Evolutionary conservation across 2,888 invertebrate species (phyloP), one percentile per base, ranked within the genome.

Genomic region (Aspidiotus destructor): DNA sequence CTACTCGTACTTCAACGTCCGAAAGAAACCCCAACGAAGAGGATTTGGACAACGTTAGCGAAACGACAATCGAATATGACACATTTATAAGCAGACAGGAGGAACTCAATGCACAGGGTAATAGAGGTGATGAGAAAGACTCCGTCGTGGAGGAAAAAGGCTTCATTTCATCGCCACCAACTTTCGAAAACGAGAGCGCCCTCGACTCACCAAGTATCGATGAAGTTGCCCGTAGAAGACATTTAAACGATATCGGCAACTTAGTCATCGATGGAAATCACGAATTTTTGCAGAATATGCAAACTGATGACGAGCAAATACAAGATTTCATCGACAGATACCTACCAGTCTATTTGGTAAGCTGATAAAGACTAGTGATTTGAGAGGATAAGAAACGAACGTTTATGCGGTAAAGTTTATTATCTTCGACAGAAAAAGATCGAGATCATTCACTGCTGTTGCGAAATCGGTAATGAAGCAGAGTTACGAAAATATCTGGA

Each of bases 231-330:
- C 17, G 13, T 13, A 28, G 72, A 61, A 70, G 70, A 53, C 63
- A 70, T 57, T 87, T 95, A 86, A 93, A 92, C 76, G 88, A 90
- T 79, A 80, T 96, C 74, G 95, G 95, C 41, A 85, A 89, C 64
- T 80, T 95, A 74, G 92, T 96, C 13, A 80, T 96, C 28, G 89
- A 89, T 74, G 95, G 95, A 6, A 88, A 93, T 75, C 95, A 95
- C 0, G 81, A 87, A 72, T 83, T 86, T 78, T 79, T 92, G 74
- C 78, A 88, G 74, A 84, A 89, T 69, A 81, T 86, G 73, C 81
- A 82, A 74, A 85, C 89, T 69, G 79, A 81, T 71, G 88, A 90
- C 77, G 81, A 86, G 7, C 92, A 92, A 76, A 81, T 92, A 55
- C 89, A 92, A 78, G 86, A 89, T 13, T 93, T 94, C 79, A 82